Percentiles rank a stretch among this genome's conserved stretches.
Conservation (phyloP, 2,797 vertebrate genomes). For the Anabacerthia variegaticeps region DNA sequence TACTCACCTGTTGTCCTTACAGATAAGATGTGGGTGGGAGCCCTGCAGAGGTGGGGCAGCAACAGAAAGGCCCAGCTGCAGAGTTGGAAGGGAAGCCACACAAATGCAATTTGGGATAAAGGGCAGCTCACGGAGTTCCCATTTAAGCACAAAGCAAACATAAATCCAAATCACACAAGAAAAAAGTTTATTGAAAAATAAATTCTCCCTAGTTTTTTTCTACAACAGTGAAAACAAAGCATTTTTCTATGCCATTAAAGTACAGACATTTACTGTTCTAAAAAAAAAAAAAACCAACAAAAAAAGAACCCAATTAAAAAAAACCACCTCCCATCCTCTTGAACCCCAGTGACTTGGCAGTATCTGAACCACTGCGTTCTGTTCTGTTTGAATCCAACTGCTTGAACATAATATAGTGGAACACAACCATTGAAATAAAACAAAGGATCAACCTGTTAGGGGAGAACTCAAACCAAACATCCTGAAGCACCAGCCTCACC, state of each 20-base stretch:
- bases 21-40: neutral
- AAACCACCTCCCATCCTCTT: neutral
- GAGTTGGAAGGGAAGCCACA: neutral
- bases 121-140: neutral
- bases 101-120: neutral
- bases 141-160: conserved; percentile 44
- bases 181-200: conserved; percentile 99
- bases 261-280: conserved; percentile 68
- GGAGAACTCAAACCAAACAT: conserved; percentile 13
- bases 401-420: conserved; percentile 71
- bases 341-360: conserved; percentile 60
- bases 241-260: conserved; percentile 72
- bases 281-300: neutral
- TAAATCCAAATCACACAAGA: conserved; percentile 85
- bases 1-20: neutral
- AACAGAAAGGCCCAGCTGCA: neutral
- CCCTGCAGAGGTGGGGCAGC: neutral
- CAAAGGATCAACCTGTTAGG: neutral
- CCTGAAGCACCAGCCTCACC: neutral
- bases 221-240: conserved; percentile 80
- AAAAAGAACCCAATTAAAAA: neutral
- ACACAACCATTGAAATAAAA: conserved; percentile 43
- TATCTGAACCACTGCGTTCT: conserved; percentile 36
- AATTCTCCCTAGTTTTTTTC: conserved; percentile 91
- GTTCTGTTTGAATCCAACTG: conserved; percentile 54